Base-by-base conservation (phyloP, 2,113 vertebrate species). In the Riparia riparia region DNA sequence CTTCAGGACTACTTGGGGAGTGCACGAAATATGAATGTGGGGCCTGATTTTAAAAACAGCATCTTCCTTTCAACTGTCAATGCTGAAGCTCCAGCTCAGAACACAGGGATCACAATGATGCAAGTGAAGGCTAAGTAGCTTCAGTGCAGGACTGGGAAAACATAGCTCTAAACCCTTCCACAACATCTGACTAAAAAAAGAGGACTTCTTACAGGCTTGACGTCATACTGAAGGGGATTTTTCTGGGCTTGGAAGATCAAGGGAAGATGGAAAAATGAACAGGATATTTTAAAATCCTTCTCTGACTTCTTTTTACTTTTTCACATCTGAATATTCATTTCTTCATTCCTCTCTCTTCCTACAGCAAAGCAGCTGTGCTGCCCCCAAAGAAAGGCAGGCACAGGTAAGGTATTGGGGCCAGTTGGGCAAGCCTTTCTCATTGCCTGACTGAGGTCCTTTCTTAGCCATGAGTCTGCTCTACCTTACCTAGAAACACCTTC, bases 331-430 rank as follows among this genome's bases (percentile, higher is more conserved):
- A 76, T 50, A 73, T 9, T 31, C 2, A 31, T 17, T 68, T 49
- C 21, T 77, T 80, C 15, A 58, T 63, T 83, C 60, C 31, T 65
- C 26, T 47, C 26, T 49, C 17, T 26, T 17, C 25, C 16, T 39
- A 29, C 21, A 12, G 37, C 28, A 41, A 72, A 89, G 68, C 28
- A 60, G 21, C 13, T 70, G 39, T 69, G 45, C 49, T 78, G 49
- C 6, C 20, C 26, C 10, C 22, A 39, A 12, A 66, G 7, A 73
- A 24, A 50, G 37, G 15, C 17, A 70, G 25, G 56, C 14, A 47
- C 0, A 0, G 51, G 18, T 42, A 20, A 20, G 21, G 3, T 41
- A 21, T 9, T 1, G 2, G 26, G 22, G 22, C 39, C 19, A 14
- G 19, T 0, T 74, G 49, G 49, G 10, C 28, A 60, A 93, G 44